phyloP scores from a whole-genome alignment of 2,797 vertebrate genomes.

The Botia almorhae region DNA sequence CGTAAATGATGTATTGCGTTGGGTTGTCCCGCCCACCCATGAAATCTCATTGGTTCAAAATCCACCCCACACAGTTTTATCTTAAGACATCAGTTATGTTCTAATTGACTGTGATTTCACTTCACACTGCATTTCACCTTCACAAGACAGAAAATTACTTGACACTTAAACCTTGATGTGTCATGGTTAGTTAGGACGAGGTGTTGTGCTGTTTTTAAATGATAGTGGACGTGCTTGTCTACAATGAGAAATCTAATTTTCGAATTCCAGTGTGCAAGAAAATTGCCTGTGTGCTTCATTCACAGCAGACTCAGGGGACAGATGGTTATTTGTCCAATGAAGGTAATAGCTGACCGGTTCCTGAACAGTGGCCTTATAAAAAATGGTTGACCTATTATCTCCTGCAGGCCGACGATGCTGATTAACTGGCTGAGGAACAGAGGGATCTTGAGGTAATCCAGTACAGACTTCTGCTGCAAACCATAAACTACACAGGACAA shows the following conservation, averaged over 20 bases:
- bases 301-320: background rate
- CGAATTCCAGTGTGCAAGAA: background rate
- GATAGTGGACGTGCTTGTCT: conserved; percentile 1
- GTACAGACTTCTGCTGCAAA: conserved; percentile 40
- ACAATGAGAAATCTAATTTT: conserved; percentile 31
- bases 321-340: conserved; percentile 20
- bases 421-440: conserved; percentile 13
- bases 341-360: conserved; percentile 22
- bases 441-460: conserved; percentile 33
- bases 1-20: too few species aligned
- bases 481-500: conserved; percentile 51
- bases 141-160: background rate
- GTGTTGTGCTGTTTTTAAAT: conserved; percentile 4
- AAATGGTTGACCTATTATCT: conserved; percentile 7
- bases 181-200: background rate
- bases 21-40: too few species aligned
- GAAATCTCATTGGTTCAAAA: too few species aligned
- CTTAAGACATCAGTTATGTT: background rate
- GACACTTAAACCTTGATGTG: background rate
- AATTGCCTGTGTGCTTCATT: conserved; percentile 5
- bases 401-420: conserved; percentile 5
- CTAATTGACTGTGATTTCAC: background rate
- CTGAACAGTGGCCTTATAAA: conserved; percentile 37
- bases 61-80: background rate
- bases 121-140: background rate